Base-by-base conservation (phyloP, 2,113 vertebrate genomes). In the Marmota monax region DNA sequence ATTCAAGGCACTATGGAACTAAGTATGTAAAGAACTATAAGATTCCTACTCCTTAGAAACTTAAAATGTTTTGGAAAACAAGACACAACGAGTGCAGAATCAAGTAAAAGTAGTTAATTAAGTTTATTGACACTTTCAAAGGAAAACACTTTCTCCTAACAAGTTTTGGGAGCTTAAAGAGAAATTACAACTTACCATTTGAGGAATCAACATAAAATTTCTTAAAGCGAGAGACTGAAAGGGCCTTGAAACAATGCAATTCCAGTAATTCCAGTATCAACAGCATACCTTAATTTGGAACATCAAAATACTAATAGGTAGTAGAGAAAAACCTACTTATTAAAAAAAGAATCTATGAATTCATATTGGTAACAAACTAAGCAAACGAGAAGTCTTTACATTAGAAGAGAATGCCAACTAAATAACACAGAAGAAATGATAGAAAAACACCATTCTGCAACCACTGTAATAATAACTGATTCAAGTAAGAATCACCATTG, bases 51-150 rank as follows among this genome's bases (percentile, higher is more conserved):
- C 27, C 42, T 37, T 72, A 67, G 12, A 94, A 83, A 23, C 65
- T 67, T 73, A 70, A 77, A 85, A 16, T 78, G 77, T 73, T 88
- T 76, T 93, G 58, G 42, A 93, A 95, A 93, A 86, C 53, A 95
- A 86, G 32, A 77, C 2, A 4, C 25, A 74, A 86, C 2, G 73
- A 82, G 27, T 65, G 56, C 7, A 93, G 29, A 95, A 92, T 72
- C 48, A 89, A 84, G 20, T 70, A 16, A 95, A 94, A 93, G 63
- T 37, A 61, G 23, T 72, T 86, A 76, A 29, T 88, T 83, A 34
- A 65, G 29, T 74, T 4, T 72, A 22, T 42, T 96, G 67, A 90
- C 77, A 58, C 3, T 92, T 25, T 86, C 74, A 94, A 90, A 89
- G 37, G 5, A 67, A 73, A 89, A 65, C 5, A 51, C 34, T 79